phyloP scores from a whole-genome alignment of 2,797 vertebrate genomes.

The Anas bernieri region DNA sequence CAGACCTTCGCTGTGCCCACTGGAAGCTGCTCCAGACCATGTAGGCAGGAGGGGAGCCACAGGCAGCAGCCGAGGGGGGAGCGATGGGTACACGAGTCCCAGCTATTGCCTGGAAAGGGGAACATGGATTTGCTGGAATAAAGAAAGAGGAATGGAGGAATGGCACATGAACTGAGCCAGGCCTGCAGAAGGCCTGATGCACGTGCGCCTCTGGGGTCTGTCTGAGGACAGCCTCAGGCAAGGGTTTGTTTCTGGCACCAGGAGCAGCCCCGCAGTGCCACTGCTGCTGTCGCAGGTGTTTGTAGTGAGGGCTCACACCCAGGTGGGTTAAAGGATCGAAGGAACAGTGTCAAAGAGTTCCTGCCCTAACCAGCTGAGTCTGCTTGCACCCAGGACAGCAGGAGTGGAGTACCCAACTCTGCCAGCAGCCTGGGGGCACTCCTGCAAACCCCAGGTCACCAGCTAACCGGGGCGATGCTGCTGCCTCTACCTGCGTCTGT shows the following conservation, averaged over 20 bases:
- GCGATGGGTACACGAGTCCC: not conserved
- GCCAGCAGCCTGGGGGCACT: not conserved
- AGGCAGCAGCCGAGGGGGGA: not conserved
- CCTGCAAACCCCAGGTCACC: not conserved
- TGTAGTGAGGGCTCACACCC: not conserved
- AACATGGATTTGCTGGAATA: not conserved
- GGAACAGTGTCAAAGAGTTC: not conserved
- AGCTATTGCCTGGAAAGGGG: not conserved
- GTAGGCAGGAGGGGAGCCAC: not conserved
- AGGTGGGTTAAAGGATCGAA: not conserved
- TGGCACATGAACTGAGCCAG: not conserved
- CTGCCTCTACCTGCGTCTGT: not conserved
- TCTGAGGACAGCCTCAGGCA: not conserved
- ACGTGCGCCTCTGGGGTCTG: accelerated
- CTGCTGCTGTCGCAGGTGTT: not conserved
- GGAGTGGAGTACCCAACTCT: not conserved
- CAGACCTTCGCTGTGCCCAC: not conserved
- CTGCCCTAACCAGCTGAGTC: not conserved
- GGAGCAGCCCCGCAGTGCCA: not conserved
- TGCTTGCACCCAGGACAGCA: not conserved
- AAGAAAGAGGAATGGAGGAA: not conserved
- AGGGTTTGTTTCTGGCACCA: not conserved
- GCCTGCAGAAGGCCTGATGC: not conserved
- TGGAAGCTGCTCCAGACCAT: not conserved
- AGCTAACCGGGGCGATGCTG: not conserved